These are phyloP conservation scores for Corythaixoides concolor DNA, from an alignment of 2,113 vertebrate genomes.

Conservation along the genomic window DNA sequence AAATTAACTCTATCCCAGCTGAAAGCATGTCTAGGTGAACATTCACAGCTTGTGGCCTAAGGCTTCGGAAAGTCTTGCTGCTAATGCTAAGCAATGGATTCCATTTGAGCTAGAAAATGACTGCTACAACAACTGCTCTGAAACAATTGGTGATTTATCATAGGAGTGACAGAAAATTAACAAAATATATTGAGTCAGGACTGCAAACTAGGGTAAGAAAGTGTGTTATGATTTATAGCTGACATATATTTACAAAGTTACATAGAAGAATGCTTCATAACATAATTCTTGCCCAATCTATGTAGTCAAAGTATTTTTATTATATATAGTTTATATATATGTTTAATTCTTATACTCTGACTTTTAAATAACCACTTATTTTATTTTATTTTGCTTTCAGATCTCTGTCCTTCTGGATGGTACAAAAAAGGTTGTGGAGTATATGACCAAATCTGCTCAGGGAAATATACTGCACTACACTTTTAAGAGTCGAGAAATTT, in stretches of 20 bases:
- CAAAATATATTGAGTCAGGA: neutral
- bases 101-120: too few species aligned
- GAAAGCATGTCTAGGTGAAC: too few species aligned
- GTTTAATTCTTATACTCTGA: neutral
- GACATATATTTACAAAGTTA: neutral
- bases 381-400: conserved; percentile 68
- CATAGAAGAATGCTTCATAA: neutral
- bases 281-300: neutral
- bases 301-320: neutral
- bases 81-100: too few species aligned
- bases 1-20: too few species aligned
- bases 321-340: neutral
- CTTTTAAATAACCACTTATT: neutral
- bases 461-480: conserved; percentile 83
- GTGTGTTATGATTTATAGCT: neutral
- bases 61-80: too few species aligned
- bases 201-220: neutral
- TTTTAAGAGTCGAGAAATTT: conserved; percentile 91
- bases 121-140: neutral
- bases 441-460: conserved; percentile 78
- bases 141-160: neutral
- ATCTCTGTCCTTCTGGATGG: conserved; percentile 89
- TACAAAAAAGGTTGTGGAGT: conserved; percentile 86
- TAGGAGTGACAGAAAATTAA: neutral
- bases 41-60: too few species aligned